Base-by-base conservation (phyloP, 2,113 vertebrate genomes). In the Anthoscopus minutus region DNA sequence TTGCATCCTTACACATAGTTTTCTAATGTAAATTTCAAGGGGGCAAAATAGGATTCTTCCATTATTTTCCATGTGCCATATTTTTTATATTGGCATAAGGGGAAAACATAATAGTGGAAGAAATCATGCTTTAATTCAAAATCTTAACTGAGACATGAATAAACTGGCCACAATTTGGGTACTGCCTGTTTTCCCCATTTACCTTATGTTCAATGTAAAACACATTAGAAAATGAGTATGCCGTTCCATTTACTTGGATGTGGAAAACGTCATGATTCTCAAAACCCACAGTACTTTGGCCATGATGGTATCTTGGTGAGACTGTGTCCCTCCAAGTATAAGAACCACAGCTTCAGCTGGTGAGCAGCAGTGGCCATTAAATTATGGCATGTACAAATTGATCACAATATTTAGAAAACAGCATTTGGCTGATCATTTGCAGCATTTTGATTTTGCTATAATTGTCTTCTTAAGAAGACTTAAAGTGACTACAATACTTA, bases 401-500 rank as follows among this genome's bases (percentile, higher is more conserved):
- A 42, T n/a, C 30, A 77, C 24, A 27, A 13, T 56, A 37, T 66
- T 87, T 37, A 30, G 44, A 56, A 90, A 54, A 45, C 6, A 33
- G 19, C 17, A 10, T 74, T 61, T 3, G 6, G 22, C 51, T 71
- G 19, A 70, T 42, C 45, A 60, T 2, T 30, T 65, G 37, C 51
- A 66, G 37, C 30, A 10, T 50, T 33, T 42, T 48, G 57, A 19
- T 47, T 71, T 51, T 67, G 15, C 38, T 15, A 6, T 37, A 65
- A 57, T 14, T 76, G 25, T 31, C 22, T 67, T 77, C 71, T 27
- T 45, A 40, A 62, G n/a, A 62, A 66, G 23, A 71, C 28, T 60
- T 42, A n/a, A 37, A 60, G 20, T 0, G 0, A 15, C 11, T 42
- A 42, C 42, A 42, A n/a, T n/a, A n/a, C n/a, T n/a, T n/a, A n/a